Conservation (phyloP, 2,888 invertebrate genomes). For the Nomada fucata region DNA sequence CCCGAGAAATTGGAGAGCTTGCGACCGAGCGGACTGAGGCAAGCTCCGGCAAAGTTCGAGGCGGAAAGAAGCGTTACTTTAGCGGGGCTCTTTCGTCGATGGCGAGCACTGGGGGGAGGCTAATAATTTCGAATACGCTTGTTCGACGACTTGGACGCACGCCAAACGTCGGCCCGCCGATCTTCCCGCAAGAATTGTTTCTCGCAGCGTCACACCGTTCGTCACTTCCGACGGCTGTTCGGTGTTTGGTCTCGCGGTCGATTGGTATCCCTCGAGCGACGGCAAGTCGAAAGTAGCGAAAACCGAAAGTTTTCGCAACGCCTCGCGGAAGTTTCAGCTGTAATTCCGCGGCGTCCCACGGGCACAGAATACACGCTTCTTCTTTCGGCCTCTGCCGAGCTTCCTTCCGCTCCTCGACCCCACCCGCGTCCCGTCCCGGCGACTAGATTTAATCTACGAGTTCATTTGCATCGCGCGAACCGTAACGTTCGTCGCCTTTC, state of each 20-base stretch:
- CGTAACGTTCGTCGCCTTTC: slow-evolving; percentile 52
- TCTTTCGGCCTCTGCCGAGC: background rate
- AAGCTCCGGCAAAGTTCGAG: too few species aligned
- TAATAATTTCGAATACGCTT: too few species aligned
- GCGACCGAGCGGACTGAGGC: too few species aligned
- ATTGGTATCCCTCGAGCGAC: slow-evolving; percentile 31
- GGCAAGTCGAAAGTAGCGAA: slow-evolving; percentile 33
- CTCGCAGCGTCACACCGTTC: slow-evolving; percentile 10
- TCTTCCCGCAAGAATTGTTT: background rate
- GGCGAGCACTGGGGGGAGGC: too few species aligned
- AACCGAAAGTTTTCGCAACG: slow-evolving; percentile 52
- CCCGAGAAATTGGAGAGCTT: too few species aligned
- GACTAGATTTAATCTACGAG: slow-evolving; percentile 74
- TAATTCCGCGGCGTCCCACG: slow-evolving; percentile 54
- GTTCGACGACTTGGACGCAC: background rate
- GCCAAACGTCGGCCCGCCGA: background rate
- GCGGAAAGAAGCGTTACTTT: too few species aligned
- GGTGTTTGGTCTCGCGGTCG: slow-evolving; percentile 24
- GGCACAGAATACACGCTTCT: slow-evolving; percentile 20
- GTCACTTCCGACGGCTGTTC: background rate
- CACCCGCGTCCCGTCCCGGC: slow-evolving; percentile 37
- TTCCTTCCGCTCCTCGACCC: slow-evolving; percentile 2
- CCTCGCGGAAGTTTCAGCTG: slow-evolving; percentile 49
- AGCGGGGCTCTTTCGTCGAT: too few species aligned
- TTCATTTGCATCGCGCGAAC: slow-evolving; percentile 69